Evolutionary conservation across 1,140 invertebrate species (phyloP).

Genomic region (Calliopsis andreniformis): DNA sequence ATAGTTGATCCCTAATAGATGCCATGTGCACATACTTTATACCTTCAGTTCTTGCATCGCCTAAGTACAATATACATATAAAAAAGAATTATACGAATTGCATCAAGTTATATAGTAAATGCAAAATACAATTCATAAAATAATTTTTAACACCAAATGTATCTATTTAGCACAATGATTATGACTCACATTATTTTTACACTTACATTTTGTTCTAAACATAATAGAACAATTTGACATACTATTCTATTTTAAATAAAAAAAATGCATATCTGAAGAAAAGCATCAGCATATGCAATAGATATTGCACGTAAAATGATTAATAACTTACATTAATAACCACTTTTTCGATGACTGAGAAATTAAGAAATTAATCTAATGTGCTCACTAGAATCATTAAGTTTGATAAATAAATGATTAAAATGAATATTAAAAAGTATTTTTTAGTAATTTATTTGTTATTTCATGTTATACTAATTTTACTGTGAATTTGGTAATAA

Average conservation of each 20-base stretch:
- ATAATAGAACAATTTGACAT: neutral
- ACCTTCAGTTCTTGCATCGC: conserved; percentile 30
- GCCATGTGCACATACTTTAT: neutral
- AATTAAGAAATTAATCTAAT: neutral
- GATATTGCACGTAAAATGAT: conserved; percentile 42
- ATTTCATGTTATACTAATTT: neutral
- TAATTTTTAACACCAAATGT: neutral
- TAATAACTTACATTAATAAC: conserved; percentile 17
- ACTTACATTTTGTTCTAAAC: neutral
- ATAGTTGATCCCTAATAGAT: conserved; percentile 7
- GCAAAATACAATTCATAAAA: conserved; percentile 8
- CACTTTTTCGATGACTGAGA: neutral
- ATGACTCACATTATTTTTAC: neutral
- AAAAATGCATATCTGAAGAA: conserved; percentile 18
- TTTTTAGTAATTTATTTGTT: neutral
- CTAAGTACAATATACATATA: conserved; percentile 56
- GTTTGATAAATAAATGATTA: neutral
- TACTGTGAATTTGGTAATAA: conserved; percentile 15
- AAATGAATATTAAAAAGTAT: neutral
- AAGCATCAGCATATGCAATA: conserved; percentile 2
- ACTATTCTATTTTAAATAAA: conserved; percentile 1
- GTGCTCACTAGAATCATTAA: neutral
- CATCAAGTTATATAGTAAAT: conserved; percentile 31
- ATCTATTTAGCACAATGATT: neutral
- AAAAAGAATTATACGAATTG: conserved; percentile 21